Base-by-base conservation (phyloP, 2,888 invertebrate species). In the Dioctria linearis region DNA sequence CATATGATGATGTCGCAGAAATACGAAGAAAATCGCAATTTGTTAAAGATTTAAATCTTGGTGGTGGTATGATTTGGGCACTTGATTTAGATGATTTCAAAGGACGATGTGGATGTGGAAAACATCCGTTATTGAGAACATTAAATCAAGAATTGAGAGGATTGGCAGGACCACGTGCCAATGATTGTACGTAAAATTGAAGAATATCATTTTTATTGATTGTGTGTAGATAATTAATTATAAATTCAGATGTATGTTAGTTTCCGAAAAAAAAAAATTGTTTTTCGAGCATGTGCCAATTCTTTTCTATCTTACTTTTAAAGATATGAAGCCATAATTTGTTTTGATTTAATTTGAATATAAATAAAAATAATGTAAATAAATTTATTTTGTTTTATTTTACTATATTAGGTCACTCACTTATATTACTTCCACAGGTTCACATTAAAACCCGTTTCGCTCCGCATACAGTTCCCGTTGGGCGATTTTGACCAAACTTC, bases 61-160 rank as follows among this genome's bases (percentile, higher is more conserved):
- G 94, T 3, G 95, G 95, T 5, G 94, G 93, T 6, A 94, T 94
- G 90, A 90, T 95, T 37, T 95, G 95, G 95, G 94, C 95, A 0
- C 87, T 95, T 39, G 95, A 95, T 88, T 89, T 95, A 84, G 95
- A 95, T 86, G 95, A 95, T 87, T 94, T 94, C 90, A 90, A 91
- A 76, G 93, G 92, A 40, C 88, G 89, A 66, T 95, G 95, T 86
- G 92, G 92, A 5, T 94, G 94, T 87, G 92, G 92, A 4, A 90
- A 91, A 75, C 91, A 93, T 88, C 94, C 95, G 0, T 88, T 95
- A 11, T 87, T 95, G 73, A 90, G 91, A 42, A 93, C 94, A 0
- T 87, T 95, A 49, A 92, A 91, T 84, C 89, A 90, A 82, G 92
- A 91, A 85, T 85, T 93, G 42, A 87, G 91, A 78, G 90, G 90